A percentile compares a stretch with the other conserved stretches of the same genome.
Evolutionary conservation across 1,140 invertebrate species (phyloP).

Genomic region (Meloidogyne hapla): DNA sequence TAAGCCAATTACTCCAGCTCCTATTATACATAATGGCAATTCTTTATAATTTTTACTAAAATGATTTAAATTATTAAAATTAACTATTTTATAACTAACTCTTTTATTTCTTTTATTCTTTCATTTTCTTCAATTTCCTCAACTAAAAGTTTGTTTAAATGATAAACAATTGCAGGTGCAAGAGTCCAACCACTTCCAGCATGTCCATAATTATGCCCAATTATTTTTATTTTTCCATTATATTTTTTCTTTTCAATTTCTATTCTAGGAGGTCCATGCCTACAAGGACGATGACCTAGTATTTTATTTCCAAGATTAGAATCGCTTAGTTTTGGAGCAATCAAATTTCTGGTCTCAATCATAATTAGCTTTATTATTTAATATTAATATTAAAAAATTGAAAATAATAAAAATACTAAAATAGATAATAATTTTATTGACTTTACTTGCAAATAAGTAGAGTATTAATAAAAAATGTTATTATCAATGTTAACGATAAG

Average conservation of each 20-base stretch:
- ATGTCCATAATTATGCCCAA: conserved; percentile 7
- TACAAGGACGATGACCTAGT: background rate
- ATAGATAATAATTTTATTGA: no score
- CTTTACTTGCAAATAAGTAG: no score
- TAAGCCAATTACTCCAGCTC: conserved; percentile 9
- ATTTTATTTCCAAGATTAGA: background rate
- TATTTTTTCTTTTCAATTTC: background rate
- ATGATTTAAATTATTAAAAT: background rate
- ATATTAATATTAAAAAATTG: no score
- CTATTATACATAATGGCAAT: background rate
- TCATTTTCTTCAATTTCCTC: background rate
- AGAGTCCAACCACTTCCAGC: conserved; percentile 10
- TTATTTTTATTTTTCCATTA: background rate
- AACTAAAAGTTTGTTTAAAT: conserved; percentile 9
- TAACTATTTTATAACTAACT: background rate
- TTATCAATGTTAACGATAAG: no score
- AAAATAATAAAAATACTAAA: no score
- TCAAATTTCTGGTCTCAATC: conserved; percentile 9
- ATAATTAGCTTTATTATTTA: no score
- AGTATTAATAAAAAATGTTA: no score
- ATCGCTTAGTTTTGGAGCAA: background rate
- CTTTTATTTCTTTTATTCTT: no score
- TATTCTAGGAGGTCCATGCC: background rate
- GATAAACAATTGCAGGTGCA: background rate
- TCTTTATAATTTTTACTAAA: background rate